A percentile compares a stretch with the other conserved stretches of the same genome.
Conservation (phyloP, 2,888 invertebrate genomes). For the Tenthredo notha region DNA sequence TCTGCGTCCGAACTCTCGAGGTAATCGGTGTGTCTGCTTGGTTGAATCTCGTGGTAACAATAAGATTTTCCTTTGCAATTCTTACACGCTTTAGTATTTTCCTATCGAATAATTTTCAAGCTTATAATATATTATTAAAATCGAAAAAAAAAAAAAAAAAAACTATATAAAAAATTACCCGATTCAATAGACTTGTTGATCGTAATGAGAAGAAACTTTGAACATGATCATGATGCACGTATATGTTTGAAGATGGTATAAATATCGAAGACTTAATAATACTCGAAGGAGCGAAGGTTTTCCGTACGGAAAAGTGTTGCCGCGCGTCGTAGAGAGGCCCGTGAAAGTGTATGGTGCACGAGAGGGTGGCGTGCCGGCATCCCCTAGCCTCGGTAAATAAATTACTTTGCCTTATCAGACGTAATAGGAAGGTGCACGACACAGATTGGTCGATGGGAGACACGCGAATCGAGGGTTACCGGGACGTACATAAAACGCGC, state of each 20-base stretch:
- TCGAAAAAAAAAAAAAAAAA: too few species aligned
- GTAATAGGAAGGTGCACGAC: conserved; percentile 77
- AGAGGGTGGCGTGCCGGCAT: conserved; percentile 76
- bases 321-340: neutral
- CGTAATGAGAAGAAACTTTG: neutral
- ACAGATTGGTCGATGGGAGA: conserved; percentile 76
- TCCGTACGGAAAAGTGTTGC: neutral
- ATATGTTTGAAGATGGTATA: neutral
- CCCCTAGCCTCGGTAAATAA: conserved; percentile 75
- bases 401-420: conserved; percentile 77
- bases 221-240: neutral
- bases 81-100: neutral
- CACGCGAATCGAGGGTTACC: conserved; percentile 78
- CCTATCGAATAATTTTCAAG: too few species aligned
- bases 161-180: too few species aligned
- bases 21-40: neutral
- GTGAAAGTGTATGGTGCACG: conserved; percentile 28
- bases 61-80: neutral
- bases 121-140: too few species aligned
- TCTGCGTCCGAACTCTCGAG: conserved; percentile 4
- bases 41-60: conserved; percentile 17
- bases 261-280: neutral
- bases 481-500: neutral
- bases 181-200: too few species aligned
- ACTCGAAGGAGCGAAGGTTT: neutral